Conservation (phyloP, 1,140 invertebrate species). For the Philaenus spumarius region DNA sequence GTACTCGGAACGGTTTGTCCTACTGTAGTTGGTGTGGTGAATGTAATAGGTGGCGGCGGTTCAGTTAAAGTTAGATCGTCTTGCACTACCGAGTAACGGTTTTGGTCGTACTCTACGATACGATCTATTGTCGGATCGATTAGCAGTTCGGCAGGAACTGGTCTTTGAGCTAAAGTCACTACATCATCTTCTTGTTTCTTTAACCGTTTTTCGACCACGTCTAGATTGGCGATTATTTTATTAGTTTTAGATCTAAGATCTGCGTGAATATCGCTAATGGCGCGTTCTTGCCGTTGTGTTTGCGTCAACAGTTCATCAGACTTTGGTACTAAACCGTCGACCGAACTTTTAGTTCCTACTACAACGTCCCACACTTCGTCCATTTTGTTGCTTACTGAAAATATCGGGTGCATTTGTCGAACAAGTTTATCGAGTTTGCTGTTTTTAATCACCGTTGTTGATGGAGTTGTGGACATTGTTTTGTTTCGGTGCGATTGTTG, state of each 20-base stretch:
- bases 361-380: constrained; percentile 84
- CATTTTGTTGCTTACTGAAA: constrained; percentile 76
- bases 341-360: constrained; percentile 76
- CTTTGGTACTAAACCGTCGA: constrained; percentile 75
- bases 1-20: constrained; percentile 32
- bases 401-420: constrained; percentile 70
- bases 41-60: constrained; percentile 21
- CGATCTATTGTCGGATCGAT: constrained; percentile 70
- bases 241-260: constrained; percentile 75
- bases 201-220: constrained; percentile 72
- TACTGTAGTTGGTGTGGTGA: constrained; percentile 23
- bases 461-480: constrained; percentile 1
- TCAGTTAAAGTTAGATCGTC: constrained; percentile 22
- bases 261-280: constrained; percentile 78
- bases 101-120: constrained; percentile 60
- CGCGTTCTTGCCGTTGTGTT: constrained; percentile 76
- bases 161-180: constrained; percentile 59
- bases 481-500: constrained; percentile 37
- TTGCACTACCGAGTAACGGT: constrained; percentile 7
- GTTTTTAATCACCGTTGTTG: constrained; percentile 46
- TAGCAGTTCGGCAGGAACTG: constrained; percentile 56
- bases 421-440: constrained; percentile 72
- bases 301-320: constrained; percentile 77
- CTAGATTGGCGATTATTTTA: constrained; percentile 79
- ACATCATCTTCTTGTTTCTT: constrained; percentile 77